phyloP scores from a whole-genome alignment of 2,113 vertebrate genomes.

The Equus quagga region DNA sequence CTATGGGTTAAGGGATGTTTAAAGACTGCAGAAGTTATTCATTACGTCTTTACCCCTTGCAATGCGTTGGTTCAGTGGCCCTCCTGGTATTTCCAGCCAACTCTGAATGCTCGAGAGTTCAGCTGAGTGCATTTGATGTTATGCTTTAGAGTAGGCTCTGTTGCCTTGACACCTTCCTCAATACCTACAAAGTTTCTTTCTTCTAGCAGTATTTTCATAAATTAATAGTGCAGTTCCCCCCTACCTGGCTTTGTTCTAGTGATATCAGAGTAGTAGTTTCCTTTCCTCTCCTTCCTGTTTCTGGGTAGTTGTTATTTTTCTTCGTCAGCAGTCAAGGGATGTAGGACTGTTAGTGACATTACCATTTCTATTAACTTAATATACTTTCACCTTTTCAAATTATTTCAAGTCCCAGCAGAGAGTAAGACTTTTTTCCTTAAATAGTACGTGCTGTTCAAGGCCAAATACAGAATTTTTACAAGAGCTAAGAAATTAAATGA shows the following conservation, averaged over 20 bases:
- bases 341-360: background rate
- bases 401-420: background rate
- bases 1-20: background rate
- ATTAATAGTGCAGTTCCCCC: background rate
- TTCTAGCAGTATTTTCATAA: background rate
- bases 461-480: constrained; percentile 3
- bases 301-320: background rate
- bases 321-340: background rate
- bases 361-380: background rate
- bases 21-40: background rate
- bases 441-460: background rate
- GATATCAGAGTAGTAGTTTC: constrained; percentile 55
- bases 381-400: background rate
- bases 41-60: background rate
- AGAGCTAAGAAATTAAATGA: constrained; percentile 31
- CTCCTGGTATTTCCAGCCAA: background rate
- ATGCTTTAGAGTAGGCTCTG: background rate
- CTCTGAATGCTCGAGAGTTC: background rate
- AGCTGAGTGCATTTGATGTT: background rate
- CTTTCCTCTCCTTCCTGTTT: background rate
- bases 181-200: background rate
- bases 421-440: background rate
- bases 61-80: background rate
- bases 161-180: background rate
- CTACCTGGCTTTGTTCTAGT: background rate